Conservation (phyloP, 2,113 vertebrate species). For the Callochromis pleurospilus region DNA sequence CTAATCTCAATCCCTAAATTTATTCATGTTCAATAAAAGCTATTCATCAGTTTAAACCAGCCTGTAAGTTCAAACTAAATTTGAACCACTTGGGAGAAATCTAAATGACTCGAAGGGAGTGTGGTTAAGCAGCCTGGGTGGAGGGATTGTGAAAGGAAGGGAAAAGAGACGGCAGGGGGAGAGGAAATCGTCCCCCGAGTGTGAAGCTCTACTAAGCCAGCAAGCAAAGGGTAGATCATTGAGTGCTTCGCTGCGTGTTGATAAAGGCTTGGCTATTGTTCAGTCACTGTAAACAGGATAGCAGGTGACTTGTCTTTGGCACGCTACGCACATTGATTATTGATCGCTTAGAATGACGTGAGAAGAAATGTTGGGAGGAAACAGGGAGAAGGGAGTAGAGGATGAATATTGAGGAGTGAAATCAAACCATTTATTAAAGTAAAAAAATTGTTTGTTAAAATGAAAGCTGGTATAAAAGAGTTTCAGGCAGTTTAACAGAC, state of each 20-base stretch:
- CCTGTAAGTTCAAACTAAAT: slow-evolving; percentile 85
- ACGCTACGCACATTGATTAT: slow-evolving; percentile 39
- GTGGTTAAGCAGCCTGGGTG: slow-evolving; percentile 58
- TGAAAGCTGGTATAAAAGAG: background rate
- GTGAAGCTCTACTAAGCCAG: slow-evolving; percentile 4
- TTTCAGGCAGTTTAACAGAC: background rate
- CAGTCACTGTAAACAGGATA: slow-evolving; percentile 31
- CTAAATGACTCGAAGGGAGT: slow-evolving; percentile 70
- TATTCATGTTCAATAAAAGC: slow-evolving; percentile 90
- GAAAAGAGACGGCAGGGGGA: background rate
- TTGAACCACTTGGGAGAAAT: slow-evolving; percentile 81
- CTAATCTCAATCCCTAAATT: slow-evolving; percentile 84
- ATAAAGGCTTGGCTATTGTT: slow-evolving; percentile 46
- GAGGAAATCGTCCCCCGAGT: background rate
- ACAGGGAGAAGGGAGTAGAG: background rate
- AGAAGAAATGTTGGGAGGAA: background rate
- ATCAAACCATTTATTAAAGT: background rate
- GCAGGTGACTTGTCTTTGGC: slow-evolving; percentile 46
- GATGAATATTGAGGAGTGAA: background rate
- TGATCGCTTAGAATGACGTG: slow-evolving; percentile 2
- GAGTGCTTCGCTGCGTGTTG: slow-evolving; percentile 1
- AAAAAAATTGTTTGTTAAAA: background rate
- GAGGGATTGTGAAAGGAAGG: slow-evolving; percentile 24
- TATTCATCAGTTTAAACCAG: slow-evolving; percentile 85
- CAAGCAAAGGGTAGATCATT: background rate